These are phyloP conservation scores for Gambelia wislizenii DNA, from an alignment of 2,797 vertebrate genomes.

Conservation along the genomic window DNA sequence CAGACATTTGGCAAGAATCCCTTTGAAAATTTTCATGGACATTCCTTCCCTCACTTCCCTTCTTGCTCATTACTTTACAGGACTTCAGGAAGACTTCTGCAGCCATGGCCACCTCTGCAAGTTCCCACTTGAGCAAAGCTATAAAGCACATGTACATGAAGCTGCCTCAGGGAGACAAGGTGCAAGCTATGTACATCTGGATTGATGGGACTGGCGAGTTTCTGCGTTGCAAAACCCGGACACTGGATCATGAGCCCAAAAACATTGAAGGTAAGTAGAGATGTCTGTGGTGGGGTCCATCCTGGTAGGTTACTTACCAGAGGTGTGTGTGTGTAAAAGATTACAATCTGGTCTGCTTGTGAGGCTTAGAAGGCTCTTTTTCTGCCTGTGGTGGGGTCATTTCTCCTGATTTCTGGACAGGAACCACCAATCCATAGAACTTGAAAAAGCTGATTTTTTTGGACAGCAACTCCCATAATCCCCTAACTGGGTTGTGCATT, in stretches of 20 bases:
- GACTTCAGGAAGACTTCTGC: slow-evolving; percentile 51
- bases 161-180: slow-evolving; percentile 92
- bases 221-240: slow-evolving; percentile 95
- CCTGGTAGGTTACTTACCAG: background rate
- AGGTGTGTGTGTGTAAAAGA: rapidly evolving
- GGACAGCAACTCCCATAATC: too few species aligned
- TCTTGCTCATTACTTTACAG: slow-evolving; percentile 47
- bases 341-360: background rate
- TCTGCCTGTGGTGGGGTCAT: background rate
- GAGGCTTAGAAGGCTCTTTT: background rate
- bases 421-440: background rate
- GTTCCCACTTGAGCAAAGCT: slow-evolving; percentile 92
- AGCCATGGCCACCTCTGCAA: slow-evolving; percentile 92
- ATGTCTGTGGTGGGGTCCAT: background rate
- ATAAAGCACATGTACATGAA: slow-evolving; percentile 95
- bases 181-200: slow-evolving; percentile 98
- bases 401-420: background rate
- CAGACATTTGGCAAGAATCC: background rate
- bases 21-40: background rate
- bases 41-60: background rate
- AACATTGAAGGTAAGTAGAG: slow-evolving; percentile 88
- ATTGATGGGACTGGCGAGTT: slow-evolving; percentile 95
- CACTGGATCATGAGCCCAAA: slow-evolving; percentile 93
- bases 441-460: too few species aligned
- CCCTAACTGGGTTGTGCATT: too few species aligned